Percentiles rank a stretch among this genome's conserved stretches.
These are phyloP conservation scores for Magallana ariakensis DNA, from an alignment of 1,140 invertebrate species.

Conservation along the genomic window DNA sequence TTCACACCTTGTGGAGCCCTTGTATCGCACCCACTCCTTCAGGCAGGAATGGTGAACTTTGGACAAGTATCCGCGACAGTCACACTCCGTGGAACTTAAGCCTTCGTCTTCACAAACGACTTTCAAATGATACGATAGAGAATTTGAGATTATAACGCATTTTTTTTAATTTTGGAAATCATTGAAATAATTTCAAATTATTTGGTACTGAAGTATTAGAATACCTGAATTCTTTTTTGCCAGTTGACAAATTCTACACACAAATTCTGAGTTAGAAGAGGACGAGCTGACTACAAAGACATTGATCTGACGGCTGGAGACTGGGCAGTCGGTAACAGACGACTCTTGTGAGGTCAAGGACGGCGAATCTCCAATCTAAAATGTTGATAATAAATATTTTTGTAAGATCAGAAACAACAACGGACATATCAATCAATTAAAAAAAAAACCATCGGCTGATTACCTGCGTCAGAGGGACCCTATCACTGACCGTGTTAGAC, in stretches of 20 bases:
- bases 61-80: constrained; percentile 47
- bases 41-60: constrained; percentile 53
- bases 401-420: too few species aligned
- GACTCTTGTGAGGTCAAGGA: neutral
- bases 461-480: too few species aligned
- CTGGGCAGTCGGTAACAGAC: neutral
- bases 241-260: constrained; percentile 51
- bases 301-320: neutral
- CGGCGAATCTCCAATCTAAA: neutral
- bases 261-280: constrained; percentile 32
- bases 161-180: neutral
- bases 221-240: neutral
- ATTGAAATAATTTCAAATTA: too few species aligned
- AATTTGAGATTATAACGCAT: neutral
- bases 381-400: neutral
- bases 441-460: too few species aligned
- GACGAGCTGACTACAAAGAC: neutral
- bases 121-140: too few species aligned
- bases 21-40: constrained; percentile 54
- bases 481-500: too few species aligned
- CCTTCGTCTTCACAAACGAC: constrained; percentile 30
- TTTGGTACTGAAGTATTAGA: neutral
- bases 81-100: constrained; percentile 48
- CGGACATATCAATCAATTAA: too few species aligned
- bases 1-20: constrained; percentile 53